Evolutionary conservation across 2,113 vertebrate species (phyloP).

Genomic region (Scomber scombrus): DNA sequence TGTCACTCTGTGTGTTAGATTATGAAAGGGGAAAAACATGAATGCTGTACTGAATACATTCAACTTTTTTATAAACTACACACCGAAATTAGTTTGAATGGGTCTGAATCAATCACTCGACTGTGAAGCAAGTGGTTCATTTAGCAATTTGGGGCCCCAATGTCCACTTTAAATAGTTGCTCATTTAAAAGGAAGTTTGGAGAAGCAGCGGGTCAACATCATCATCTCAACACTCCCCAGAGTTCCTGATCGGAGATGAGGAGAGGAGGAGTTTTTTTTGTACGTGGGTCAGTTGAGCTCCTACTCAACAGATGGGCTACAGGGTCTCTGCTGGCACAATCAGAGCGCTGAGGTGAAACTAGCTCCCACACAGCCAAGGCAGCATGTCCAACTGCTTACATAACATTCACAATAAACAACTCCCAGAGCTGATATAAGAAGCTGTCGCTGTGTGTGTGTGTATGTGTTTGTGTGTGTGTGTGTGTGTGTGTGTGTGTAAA

Average conservation of each 20-base stretch:
- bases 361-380: conserved; percentile 51
- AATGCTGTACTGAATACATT: too few relatives aligned
- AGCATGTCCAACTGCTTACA: conserved; percentile 53
- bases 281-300: conserved; percentile 49
- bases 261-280: background rate
- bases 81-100: too few relatives aligned
- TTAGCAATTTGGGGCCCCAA: too few relatives aligned
- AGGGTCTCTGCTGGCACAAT: conserved; percentile 51
- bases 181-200: background rate
- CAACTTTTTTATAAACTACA: too few relatives aligned
- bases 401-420: conserved; percentile 50
- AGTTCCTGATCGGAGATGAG: background rate
- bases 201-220: background rate
- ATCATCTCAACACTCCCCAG: background rate
- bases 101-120: too few relatives aligned
- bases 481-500: background rate
- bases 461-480: background rate
- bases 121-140: too few relatives aligned
- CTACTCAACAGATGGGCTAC: conserved; percentile 64
- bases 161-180: background rate
- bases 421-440: conserved; percentile 28
- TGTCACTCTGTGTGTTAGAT: too few relatives aligned
- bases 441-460: conserved; percentile 6
- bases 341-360: conserved; percentile 47
- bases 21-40: too few relatives aligned